Conservation (phyloP, 2,888 invertebrate species). For the Resseliella maxima region DNA sequence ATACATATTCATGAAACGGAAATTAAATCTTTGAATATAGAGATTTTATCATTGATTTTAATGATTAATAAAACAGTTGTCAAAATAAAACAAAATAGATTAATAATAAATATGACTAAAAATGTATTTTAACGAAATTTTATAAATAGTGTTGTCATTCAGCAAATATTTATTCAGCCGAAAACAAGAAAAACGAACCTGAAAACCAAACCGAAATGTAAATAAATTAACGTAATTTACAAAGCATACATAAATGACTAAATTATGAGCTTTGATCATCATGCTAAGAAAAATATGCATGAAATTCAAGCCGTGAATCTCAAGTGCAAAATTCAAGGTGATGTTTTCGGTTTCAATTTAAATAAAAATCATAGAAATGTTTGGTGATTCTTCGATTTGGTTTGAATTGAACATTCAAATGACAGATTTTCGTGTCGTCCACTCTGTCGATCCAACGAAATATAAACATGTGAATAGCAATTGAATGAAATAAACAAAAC, state of each 20-base stretch:
- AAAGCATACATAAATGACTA: background rate
- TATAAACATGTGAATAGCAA: constrained; percentile 1
- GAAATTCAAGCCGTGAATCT: constrained; percentile 11
- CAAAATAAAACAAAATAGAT: background rate
- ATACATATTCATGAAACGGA: no score
- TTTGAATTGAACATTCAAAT: background rate
- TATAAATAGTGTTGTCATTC: background rate
- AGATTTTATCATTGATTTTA: no score
- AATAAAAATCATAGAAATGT: background rate
- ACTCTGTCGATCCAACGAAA: background rate
- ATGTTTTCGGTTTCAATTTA: background rate
- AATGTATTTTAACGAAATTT: background rate
- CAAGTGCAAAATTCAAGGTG: constrained; percentile 33
- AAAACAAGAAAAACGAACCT: no score
- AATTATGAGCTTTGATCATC: background rate
- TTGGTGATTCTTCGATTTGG: background rate
- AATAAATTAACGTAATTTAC: background rate
- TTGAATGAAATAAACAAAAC: background rate
- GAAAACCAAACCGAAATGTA: no score
- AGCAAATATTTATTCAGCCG: background rate
- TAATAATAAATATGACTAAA: background rate
- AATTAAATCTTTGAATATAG: no score
- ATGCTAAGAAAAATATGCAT: background rate
- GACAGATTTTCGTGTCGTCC: background rate
- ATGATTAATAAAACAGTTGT: background rate